Base-by-base conservation (phyloP, 2,113 vertebrate species). In the Pterophyllum scalare region DNA sequence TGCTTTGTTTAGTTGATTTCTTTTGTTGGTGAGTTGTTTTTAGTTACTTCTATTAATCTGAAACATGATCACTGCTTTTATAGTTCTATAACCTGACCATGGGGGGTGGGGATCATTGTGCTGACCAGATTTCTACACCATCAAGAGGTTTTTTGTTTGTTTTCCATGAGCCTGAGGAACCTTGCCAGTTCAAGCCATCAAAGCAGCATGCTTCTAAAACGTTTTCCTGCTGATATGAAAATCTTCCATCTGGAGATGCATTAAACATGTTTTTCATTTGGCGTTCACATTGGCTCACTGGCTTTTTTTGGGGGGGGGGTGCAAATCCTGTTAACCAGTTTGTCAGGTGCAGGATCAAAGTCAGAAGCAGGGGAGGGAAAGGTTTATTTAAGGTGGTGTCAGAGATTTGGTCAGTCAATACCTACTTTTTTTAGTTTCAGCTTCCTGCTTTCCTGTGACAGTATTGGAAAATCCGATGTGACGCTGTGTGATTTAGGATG, bases 241-340 rank as follows among this genome's bases (percentile, higher is more conserved):
- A 75, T 24, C 46, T 77, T 82, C 67, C 80, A 82, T 75, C 54
- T 91, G 85, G 38, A 58, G 62, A 75, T 49, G 59, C 52, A 77
- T 82, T 49, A 59, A 76, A 40, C 52, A 74, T 78, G 43, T 17
- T 59, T 87, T 76, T 80, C 59, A 62, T 81, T 64, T 57, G 61
- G 57, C 65, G 57, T 77, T 84, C 57, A 86, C 14, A 20, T 74
- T 70, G 57, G 26, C 67, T 52, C 43, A 4, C 22, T 59, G 28
- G 62, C 56, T 35, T 59, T n/a, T 76, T 54, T 1, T 2, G 4
- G 13, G 15, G 12, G 11, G 40, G 40, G 11, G 12, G 43, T 1
- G 33, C 59, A 64, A 78, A n/a, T 84, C 67, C 67, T 65, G 80
- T 83, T 58, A 84, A 86, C 64, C 65, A 83, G 52, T 82, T 89